phyloP scores from a whole-genome alignment of 2,888 invertebrate species.

The Aporophyla lueneburgensis region DNA sequence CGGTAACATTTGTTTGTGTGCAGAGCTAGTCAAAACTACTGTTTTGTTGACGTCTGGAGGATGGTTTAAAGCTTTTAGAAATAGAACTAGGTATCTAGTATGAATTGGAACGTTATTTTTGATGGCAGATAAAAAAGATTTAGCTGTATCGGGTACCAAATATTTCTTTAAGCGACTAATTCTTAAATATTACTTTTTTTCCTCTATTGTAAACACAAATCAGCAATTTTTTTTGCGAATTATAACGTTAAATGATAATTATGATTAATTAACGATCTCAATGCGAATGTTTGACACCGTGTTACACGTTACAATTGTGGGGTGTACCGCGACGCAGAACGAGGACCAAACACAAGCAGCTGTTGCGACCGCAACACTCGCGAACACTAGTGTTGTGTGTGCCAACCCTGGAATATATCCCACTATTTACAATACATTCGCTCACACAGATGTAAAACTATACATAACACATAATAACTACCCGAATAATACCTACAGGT shows the following conservation, averaged over 20 bases:
- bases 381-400: conserved; percentile 6
- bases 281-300: not conserved
- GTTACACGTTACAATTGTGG: not conserved
- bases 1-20: conserved; percentile 21
- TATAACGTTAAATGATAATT: not conserved
- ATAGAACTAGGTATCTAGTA: not conserved
- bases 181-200: not conserved
- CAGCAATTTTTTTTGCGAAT: not conserved
- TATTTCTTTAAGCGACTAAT: not conserved
- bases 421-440: conserved; percentile 4
- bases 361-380: conserved; percentile 40
- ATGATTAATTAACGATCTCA: not conserved
- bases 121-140: not conserved
- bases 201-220: not conserved
- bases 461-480: not conserved
- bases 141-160: not conserved
- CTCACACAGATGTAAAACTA: not conserved
- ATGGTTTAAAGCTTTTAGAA: too few species aligned
- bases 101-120: not conserved
- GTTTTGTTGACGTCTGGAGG: not conserved
- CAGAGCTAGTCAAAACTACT: conserved; percentile 6
- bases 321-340: conserved; percentile 15
- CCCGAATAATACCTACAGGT: not conserved
- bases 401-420: conserved; percentile 1
- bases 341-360: conserved; percentile 37